These are phyloP conservation scores for Scleropages formosus DNA, from an alignment of 2,797 vertebrate genomes.

Conservation along the genomic window DNA sequence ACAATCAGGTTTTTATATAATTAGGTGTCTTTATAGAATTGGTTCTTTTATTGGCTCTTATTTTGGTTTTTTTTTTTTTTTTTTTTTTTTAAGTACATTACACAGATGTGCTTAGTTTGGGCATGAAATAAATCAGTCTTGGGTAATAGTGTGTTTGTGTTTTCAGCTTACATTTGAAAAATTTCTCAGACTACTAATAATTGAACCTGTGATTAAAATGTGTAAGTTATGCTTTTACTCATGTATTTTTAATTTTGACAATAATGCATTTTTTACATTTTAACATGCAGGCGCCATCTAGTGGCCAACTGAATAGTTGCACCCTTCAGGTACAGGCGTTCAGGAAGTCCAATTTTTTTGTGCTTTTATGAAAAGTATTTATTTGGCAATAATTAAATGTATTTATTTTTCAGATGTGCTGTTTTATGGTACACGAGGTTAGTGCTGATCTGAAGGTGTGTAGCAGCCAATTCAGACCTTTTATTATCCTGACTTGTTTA, in stretches of 20 bases:
- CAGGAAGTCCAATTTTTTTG: slow-evolving; percentile 5
- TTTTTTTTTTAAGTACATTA: slow-evolving; percentile 58
- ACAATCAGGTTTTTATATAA: background rate
- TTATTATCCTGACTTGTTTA: slow-evolving; percentile 14
- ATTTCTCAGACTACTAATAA: slow-evolving; percentile 27
- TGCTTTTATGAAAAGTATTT: slow-evolving; percentile 25
- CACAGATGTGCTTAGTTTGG: slow-evolving; percentile 58
- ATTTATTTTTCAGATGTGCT: slow-evolving; percentile 28
- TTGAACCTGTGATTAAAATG: slow-evolving; percentile 29
- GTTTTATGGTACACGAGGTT: slow-evolving; percentile 22
- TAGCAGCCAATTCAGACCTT: slow-evolving; percentile 21
- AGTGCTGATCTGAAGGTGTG: slow-evolving; percentile 14
- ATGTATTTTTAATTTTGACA: slow-evolving; percentile 25
- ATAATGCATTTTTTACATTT: too few relatives aligned
- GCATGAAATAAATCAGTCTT: slow-evolving; percentile 58
- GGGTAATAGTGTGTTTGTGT: slow-evolving; percentile 46
- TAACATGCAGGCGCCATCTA: slow-evolving; percentile 14
- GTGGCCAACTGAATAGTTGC: slow-evolving; percentile 15
- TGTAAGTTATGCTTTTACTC: slow-evolving; percentile 32
- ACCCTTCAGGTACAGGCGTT: slow-evolving; percentile 15
- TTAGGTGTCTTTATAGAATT: slow-evolving; percentile 37
- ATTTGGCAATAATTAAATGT: slow-evolving; percentile 31
- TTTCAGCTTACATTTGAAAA: slow-evolving; percentile 28
- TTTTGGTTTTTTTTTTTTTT: too few relatives aligned
- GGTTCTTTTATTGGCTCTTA: slow-evolving; percentile 48